Evolutionary conservation across 64 coral and sea anemone species (phyloP).

Genomic region (Hydrozoanthus tunicans): DNA sequence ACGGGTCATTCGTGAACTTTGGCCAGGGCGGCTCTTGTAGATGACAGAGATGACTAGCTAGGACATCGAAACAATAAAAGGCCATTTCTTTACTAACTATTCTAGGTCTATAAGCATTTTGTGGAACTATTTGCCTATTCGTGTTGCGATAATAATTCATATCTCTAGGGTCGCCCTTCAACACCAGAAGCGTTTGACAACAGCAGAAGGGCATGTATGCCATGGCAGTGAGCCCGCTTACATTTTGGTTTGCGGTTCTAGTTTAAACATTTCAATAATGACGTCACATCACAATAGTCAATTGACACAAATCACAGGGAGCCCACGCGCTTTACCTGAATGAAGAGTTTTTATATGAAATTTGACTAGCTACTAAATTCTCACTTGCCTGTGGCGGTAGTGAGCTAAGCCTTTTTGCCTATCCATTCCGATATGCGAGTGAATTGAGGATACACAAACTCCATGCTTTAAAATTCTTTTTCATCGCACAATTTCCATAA

Average conservation of each 20-base stretch:
- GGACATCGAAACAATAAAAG: slow-evolving; percentile 97
- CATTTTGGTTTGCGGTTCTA: slow-evolving; percentile 54
- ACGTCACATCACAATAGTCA: slow-evolving; percentile 32
- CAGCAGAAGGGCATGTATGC: slow-evolving; percentile 90
- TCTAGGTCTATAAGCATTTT: slow-evolving; percentile 75
- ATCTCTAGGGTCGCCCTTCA: slow-evolving; percentile 74
- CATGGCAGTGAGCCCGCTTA: slow-evolving; percentile 75
- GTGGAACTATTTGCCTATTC: slow-evolving; percentile 77
- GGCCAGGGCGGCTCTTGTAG: slow-evolving; percentile 84
- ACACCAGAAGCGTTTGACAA: slow-evolving; percentile 88
- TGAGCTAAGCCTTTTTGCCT: too few relatives aligned
- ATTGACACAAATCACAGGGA: not conserved
- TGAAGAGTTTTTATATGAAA: too few relatives aligned
- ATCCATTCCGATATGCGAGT: too few relatives aligned
- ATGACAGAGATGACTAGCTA: slow-evolving; percentile 89
- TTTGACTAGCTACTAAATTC: too few relatives aligned
- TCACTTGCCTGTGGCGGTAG: too few relatives aligned
- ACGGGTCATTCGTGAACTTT: slow-evolving; percentile 95
- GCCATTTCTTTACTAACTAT: slow-evolving; percentile 99
- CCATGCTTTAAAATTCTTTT: too few relatives aligned
- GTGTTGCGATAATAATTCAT: slow-evolving; percentile 94
- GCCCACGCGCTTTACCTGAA: too few relatives aligned
- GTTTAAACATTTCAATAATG: not conserved
- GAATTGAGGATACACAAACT: too few relatives aligned
- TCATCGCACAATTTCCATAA: too few relatives aligned